Percentiles rank a stretch among this genome's conserved stretches.
Conservation (phyloP, 2,113 vertebrate species). For the Microtus montanus region DNA sequence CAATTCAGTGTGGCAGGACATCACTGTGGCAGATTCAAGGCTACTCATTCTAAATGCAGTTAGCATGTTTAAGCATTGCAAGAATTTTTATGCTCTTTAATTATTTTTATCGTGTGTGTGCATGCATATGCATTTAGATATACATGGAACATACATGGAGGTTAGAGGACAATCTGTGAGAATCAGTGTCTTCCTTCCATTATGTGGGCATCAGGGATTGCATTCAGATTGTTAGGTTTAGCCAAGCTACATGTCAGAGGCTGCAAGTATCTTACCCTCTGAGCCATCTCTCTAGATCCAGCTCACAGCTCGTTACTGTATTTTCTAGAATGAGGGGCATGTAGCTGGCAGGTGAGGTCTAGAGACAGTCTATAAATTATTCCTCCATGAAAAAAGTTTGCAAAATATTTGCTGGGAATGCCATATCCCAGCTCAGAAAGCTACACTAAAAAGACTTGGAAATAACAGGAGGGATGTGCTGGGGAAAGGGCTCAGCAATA, state of each 20-base stretch:
- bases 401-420: neutral
- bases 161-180: neutral
- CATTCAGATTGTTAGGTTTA: neutral
- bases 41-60: neutral
- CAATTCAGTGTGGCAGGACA: constrained; percentile 17
- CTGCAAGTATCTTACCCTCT: neutral
- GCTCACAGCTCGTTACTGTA: neutral
- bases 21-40: neutral
- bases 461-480: neutral
- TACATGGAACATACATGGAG: neutral
- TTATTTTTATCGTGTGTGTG: neutral
- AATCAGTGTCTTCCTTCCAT: neutral
- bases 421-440: neutral
- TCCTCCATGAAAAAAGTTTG: neutral
- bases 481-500: neutral
- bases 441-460: neutral
- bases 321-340: neutral
- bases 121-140: neutral
- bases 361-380: neutral
- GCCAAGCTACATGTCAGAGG: neutral
- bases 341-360: neutral
- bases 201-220: neutral
- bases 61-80: neutral
- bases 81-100: neutral
- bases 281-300: too few relatives aligned